phyloP scores from a whole-genome alignment of 2,797 vertebrate species.

The Melanotaenia parkinsoni region DNA sequence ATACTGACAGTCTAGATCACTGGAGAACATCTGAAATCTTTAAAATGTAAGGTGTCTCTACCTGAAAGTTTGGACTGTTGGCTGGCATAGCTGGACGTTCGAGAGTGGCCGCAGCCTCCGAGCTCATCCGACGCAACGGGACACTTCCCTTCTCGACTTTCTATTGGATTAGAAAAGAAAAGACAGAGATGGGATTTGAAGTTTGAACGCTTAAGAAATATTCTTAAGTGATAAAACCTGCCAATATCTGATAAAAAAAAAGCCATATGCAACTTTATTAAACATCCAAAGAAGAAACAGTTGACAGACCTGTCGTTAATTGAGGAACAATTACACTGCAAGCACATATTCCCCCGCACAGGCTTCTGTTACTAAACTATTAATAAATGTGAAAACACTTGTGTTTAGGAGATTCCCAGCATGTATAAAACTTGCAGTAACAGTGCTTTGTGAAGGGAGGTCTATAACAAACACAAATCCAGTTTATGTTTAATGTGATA shows the following conservation, averaged over 20 bases:
- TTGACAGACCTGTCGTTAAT: background rate
- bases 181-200: background rate
- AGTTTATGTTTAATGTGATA: too few relatives aligned
- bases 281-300: background rate
- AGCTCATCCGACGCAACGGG: constrained; percentile 90
- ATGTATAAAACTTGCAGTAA: too few relatives aligned
- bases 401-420: too few relatives aligned
- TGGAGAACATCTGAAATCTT: background rate
- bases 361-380: background rate
- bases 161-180: constrained; percentile 69
- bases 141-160: constrained; percentile 88
- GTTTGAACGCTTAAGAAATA: background rate
- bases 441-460: too few relatives aligned
- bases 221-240: background rate
- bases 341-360: background rate
- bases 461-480: too few relatives aligned
- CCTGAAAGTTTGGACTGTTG: constrained; percentile 98
- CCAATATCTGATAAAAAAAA: background rate
- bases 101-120: constrained; percentile 91
- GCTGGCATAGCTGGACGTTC: constrained; percentile 96
- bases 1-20: background rate
- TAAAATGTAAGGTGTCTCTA: constrained; percentile 50
- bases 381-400: too few relatives aligned
- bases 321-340: background rate
- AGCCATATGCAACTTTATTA: background rate